phyloP scores from a whole-genome alignment of 1,140 invertebrate genomes.

The Micrasema longulum region DNA sequence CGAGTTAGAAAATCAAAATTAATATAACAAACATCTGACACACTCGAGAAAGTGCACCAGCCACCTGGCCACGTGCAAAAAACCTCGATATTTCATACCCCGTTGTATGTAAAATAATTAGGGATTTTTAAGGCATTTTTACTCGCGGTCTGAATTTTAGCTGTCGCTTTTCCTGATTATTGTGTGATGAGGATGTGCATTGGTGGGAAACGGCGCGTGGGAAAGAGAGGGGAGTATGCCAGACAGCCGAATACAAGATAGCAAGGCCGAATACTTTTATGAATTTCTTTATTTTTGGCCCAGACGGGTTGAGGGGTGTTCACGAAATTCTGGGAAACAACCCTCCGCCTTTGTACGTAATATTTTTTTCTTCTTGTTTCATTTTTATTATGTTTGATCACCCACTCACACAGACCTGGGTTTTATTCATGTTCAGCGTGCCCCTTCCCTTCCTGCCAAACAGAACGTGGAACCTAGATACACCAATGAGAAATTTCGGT shows the following conservation, averaged over 20 bases:
- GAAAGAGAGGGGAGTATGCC: slow-evolving; percentile 1
- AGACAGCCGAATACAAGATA: slow-evolving; percentile 13
- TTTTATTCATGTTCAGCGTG: too few relatives aligned
- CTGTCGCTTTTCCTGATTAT: not conserved
- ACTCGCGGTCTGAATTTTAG: not conserved
- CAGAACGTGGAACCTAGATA: too few relatives aligned
- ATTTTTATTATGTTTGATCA: too few relatives aligned
- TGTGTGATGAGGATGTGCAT: not conserved
- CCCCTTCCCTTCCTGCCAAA: too few relatives aligned
- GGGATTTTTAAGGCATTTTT: not conserved
- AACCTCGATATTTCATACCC: not conserved
- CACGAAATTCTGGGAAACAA: too few relatives aligned
- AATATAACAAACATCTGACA: slow-evolving; percentile 3
- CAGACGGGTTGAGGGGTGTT: slow-evolving; percentile 4
- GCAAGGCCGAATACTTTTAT: slow-evolving; percentile 8
- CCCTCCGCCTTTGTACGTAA: too few relatives aligned
- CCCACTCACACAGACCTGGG: too few relatives aligned
- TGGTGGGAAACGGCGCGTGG: slow-evolving; percentile 1
- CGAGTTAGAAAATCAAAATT: slow-evolving; percentile 15
- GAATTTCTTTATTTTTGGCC: slow-evolving; percentile 16
- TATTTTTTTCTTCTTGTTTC: too few relatives aligned
- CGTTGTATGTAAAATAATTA: not conserved
- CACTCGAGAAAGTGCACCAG: not conserved
- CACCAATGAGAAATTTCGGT: too few relatives aligned
- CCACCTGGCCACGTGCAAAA: not conserved